Percentiles rank a stretch among this genome's conserved stretches.
Conservation (phyloP, 2,797 vertebrate genomes). For the Pantherophis vulpinus region DNA sequence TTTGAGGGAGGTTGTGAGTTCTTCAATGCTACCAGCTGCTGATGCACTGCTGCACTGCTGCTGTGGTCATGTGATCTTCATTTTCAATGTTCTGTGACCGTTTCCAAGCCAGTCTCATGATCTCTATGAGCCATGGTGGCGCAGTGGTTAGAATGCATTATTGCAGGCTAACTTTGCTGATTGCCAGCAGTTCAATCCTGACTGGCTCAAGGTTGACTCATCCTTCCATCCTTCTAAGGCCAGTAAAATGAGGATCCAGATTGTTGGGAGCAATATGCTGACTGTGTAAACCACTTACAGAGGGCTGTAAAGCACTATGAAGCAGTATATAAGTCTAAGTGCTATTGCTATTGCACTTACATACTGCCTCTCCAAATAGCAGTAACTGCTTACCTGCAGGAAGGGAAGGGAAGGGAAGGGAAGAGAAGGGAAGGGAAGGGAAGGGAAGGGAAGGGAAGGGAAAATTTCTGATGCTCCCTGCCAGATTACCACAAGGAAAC, state of each 20-base stretch:
- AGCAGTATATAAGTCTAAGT: no score
- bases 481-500: neutral
- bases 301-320: no score
- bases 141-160: neutral
- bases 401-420: neutral
- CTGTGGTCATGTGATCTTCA: neutral
- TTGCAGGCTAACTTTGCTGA: neutral
- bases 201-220: no score
- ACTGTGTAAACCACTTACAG: no score
- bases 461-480: neutral
- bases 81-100: neutral
- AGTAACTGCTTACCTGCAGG: neutral
- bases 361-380: neutral
- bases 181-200: neutral
- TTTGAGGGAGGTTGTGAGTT: neutral
- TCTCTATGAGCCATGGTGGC: neutral
- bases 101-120: neutral
- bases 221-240: no score
- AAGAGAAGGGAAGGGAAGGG: neutral
- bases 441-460: neutral
- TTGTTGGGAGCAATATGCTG: no score
- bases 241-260: no score
- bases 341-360: neutral
- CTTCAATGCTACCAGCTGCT: neutral
- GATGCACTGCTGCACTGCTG: neutral